Conservation (phyloP, 92 coral and sea anemone genomes). For the Paramuricea clavata region DNA sequence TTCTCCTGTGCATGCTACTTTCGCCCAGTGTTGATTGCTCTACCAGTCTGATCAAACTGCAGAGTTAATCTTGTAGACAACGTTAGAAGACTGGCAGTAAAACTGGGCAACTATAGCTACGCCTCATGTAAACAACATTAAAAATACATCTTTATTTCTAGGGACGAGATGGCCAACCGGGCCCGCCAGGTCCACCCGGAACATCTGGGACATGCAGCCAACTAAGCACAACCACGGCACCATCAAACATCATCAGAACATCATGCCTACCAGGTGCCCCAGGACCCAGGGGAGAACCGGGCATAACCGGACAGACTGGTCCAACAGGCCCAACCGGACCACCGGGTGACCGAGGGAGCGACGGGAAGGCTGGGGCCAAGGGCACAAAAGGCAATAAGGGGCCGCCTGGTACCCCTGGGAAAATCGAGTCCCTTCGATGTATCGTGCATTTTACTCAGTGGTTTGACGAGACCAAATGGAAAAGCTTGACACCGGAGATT, state of each 20-base stretch:
- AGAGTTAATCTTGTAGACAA: too few species aligned
- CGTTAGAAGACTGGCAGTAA: too few species aligned
- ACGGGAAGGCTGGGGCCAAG: conserved; percentile 72
- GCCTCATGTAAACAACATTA: too few species aligned
- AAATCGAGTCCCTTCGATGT: conserved; percentile 74
- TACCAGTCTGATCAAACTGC: too few species aligned
- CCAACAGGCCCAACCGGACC: conserved; percentile 79
- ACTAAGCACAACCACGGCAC: conserved; percentile 17
- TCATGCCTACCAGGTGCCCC: conserved; percentile 42
- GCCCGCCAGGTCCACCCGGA: conserved; percentile 74
- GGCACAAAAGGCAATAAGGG: conserved; percentile 88
- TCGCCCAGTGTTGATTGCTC: too few species aligned
- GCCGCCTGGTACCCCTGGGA: conserved; percentile 81
- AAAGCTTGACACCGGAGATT: conserved; percentile 45
- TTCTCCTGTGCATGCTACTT: too few species aligned
- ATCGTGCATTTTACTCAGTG: conserved; percentile 80
- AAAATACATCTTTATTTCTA: background rate
- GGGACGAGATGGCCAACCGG: conserved; percentile 82
- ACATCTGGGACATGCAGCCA: conserved; percentile 82
- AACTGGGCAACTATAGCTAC: background rate
- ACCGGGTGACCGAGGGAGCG: conserved; percentile 70
- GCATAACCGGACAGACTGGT: conserved; percentile 77
- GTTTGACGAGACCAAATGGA: conserved; percentile 77
- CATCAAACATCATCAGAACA: conserved; percentile 60
- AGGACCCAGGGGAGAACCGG: conserved; percentile 41